Evolutionary conservation across 2,113 vertebrate genomes (phyloP), one percentile per base, ranked within the genome.

Genomic region (Sceloporus undulatus): DNA sequence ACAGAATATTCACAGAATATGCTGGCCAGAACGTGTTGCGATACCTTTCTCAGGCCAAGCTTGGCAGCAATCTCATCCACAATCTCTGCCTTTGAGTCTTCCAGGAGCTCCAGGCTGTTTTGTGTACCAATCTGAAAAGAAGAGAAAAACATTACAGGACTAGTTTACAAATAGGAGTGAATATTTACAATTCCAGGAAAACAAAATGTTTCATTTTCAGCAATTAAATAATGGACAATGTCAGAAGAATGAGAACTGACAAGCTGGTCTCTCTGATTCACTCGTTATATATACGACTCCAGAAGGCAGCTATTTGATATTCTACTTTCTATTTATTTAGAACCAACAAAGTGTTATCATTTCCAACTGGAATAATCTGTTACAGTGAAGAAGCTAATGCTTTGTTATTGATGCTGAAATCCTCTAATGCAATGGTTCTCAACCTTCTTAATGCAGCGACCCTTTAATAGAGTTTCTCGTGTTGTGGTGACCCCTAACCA

Each of bases 21-120:
- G 23, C 48, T 9, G 5, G 34, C 2, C 65, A 0, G 0, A 56
- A 40, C 38, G 13, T 11, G 10, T 85, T 62, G 90, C 79, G 70
- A 42, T 82, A 98, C 99, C 98, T 99, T 99, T 88, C 98, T 97
- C 27, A 99, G 96, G 59, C 99, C 99, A 9, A 99, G 98, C 84
- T 99, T 99, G 81, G 98, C 98, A 3, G 99, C 98, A 0, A 99
- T 98, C 84, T 99, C 98, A 84, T 99, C 98, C 88, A 99, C 99
- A 11, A 98, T 98, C 84, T 97, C 98, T 3, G 99, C 99, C 95
- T 98, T 98, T 0, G 98, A 98, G 74, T 99, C 99, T 4, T 99
- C 98, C 80, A 99, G 95, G 94, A 99, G 96, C 91, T 99, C 98
- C 96, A 99, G 96, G 95, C 98, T 98, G 96, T 99, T 99, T 96